Conservation (phyloP, 2,888 invertebrate genomes). For the Coelopa pilipes region DNA sequence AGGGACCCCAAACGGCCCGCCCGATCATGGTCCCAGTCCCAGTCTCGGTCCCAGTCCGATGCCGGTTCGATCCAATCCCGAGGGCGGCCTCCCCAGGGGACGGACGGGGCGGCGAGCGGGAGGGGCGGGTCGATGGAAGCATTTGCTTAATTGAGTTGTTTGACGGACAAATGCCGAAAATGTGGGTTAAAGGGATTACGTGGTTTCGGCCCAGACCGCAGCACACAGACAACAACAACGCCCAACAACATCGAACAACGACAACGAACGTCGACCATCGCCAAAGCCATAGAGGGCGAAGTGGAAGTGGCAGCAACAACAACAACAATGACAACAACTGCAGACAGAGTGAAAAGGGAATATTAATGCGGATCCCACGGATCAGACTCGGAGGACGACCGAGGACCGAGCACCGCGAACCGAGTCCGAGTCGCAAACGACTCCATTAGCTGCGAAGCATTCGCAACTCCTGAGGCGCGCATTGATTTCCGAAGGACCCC, state of each 20-base stretch:
- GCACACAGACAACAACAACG: background rate
- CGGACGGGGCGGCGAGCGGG: no score
- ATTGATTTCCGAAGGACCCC: background rate
- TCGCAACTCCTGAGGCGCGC: constrained; percentile 3
- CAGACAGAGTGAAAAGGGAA: constrained; percentile 11
- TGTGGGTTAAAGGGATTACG: constrained; percentile 29
- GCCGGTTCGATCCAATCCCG: no score
- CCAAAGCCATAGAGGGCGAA: background rate
- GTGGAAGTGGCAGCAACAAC: no score
- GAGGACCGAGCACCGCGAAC: background rate
- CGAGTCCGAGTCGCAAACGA: background rate
- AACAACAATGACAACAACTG: background rate
- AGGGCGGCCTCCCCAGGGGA: no score
- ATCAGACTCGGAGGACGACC: background rate
- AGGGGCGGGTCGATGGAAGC: background rate
- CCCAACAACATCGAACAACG: background rate
- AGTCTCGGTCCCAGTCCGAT: no score
- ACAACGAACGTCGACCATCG: background rate
- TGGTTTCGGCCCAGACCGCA: constrained; percentile 1
- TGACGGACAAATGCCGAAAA: constrained; percentile 29
- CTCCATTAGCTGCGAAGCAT: background rate
- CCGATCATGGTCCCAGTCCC: no score
- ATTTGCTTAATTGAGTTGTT: constrained; percentile 37
- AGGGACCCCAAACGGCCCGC: no score
- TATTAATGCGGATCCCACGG: constrained; percentile 6